Evolutionary conservation across 2,113 vertebrate genomes (phyloP), one percentile per base, ranked within the genome.

Genomic region (Ancistrus triradiatus): DNA sequence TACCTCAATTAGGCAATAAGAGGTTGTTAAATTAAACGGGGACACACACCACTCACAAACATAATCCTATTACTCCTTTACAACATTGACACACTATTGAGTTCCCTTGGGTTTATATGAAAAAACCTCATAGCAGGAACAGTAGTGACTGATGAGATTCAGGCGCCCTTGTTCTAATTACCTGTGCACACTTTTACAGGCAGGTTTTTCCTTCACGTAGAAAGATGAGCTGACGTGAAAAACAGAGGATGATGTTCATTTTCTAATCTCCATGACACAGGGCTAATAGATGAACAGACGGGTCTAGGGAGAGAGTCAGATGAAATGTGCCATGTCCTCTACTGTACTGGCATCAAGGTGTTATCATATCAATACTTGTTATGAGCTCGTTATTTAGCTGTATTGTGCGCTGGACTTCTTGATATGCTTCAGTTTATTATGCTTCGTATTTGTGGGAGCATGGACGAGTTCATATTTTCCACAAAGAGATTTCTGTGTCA

Each of bases 21-120:
- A 50, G 55, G 25, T 15, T 59, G 35, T 69, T 56, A 46, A 68
- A 49, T 73, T 50, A 55, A 56, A 52, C 37, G 51, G 44, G 65
- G 40, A 52, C 7, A 58, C 63, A 68, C 52, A 18, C 21, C 17
- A 19, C 35, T 49, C 22, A 47, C 55, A 66, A 60, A 63, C 69
- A 66, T 66, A 68, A 73, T 79, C 72, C 67, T 49, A 66, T 74
- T 75, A 71, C 68, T 74, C 71, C 60, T 63, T 61, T 70, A 59
- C 66, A 67, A 72, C 64, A 66, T n/a, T 66, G 58, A 71, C 69
- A 69, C 59, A 48, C 55, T 59, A 58, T 67, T 55, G 24, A 9
- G 46, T 49, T 74, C 59, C 66, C 43, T 33, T 59, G 73, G 68
- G 73, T 65, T 53, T n/a, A n/a, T n/a, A 27, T 47, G 42, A 22